Base-by-base conservation (phyloP, 1,140 invertebrate species). In the Oreohelix idahoensis region DNA sequence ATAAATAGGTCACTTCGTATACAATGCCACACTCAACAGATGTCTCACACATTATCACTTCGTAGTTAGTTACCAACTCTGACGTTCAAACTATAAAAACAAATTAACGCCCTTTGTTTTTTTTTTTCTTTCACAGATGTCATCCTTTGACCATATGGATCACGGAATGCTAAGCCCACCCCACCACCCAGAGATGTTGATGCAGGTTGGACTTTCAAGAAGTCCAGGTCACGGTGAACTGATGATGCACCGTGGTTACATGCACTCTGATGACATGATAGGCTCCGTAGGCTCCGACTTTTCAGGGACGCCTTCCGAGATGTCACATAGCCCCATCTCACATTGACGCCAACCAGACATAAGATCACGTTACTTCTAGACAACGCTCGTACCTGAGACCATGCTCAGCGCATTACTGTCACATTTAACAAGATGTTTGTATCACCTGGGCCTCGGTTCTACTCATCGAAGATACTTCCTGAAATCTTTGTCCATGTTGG, bases 261-360 rank as follows among this genome's bases (percentile, higher is more conserved):
- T 79, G 70, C 84, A 83, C 42, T 66, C 77, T 36, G 86, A 87
- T 74, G 86, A 87, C 79, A 87, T 87, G 86, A 82, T 84, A 49
- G 84, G 83, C 70, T 87, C 86, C 5, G 86, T 87, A n/a, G 84
- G 84, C 26, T 87, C 86, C 11, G 86, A 87, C 39, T 87, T 87
- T 77, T 84, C 86, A 0, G 77, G 84, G 1, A 84, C 86, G 51
- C 84, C 84, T 13, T 87, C 86, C 17, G 86, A 87, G 45, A 29
- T 84, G 39, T 83, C 84, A 38, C 81, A 83, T 73, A 87, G 86
- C 74, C 86, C 84, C 4, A 82, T 80, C 49, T 84, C 84, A 20
- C 79, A 84, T 39, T 84, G 84, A 84, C 80, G 80, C 58, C 69
- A 80, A 39, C 17, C 8, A 66, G 63, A 32, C 23, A 66, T 32